Percentiles rank a stretch among this genome's conserved stretches.
These are phyloP conservation scores for Stenotaenia linearis DNA, from an alignment of 2,888 invertebrate genomes.

Conservation along the genomic window DNA sequence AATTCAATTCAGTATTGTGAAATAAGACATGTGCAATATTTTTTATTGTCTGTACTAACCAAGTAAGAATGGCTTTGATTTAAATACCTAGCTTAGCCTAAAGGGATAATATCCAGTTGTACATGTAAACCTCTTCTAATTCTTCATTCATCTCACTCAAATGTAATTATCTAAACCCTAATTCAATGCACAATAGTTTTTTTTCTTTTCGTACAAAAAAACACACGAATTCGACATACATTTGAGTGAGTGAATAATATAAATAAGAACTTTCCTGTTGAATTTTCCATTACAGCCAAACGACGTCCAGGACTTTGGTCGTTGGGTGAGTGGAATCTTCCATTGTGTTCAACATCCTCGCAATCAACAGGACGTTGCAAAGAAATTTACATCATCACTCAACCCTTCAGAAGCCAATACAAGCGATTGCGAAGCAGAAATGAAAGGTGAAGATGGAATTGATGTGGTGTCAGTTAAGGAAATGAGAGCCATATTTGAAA, in stretches of 20 bases:
- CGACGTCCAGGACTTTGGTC: constrained; percentile 35
- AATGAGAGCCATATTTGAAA: constrained; percentile 28
- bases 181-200: not conserved
- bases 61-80: not conserved
- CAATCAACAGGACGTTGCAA: not conserved
- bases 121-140: not conserved
- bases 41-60: not conserved
- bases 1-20: constrained; percentile 13
- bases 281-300: constrained; percentile 28
- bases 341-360: constrained; percentile 33
- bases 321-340: constrained; percentile 36
- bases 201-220: not conserved
- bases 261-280: constrained; percentile 12
- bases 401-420: not conserved
- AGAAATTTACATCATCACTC: not conserved
- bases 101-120: not conserved
- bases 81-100: not conserved
- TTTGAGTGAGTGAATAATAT: constrained; percentile 7
- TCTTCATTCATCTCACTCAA: not conserved
- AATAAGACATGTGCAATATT: constrained; percentile 1
- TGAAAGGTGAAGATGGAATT: not conserved
- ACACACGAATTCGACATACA: not conserved
- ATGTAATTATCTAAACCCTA: not conserved
- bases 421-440: not conserved
- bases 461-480: constrained; percentile 28